phyloP scores from a whole-genome alignment of 2,888 invertebrate genomes.

The Drosophila tripunctata region DNA sequence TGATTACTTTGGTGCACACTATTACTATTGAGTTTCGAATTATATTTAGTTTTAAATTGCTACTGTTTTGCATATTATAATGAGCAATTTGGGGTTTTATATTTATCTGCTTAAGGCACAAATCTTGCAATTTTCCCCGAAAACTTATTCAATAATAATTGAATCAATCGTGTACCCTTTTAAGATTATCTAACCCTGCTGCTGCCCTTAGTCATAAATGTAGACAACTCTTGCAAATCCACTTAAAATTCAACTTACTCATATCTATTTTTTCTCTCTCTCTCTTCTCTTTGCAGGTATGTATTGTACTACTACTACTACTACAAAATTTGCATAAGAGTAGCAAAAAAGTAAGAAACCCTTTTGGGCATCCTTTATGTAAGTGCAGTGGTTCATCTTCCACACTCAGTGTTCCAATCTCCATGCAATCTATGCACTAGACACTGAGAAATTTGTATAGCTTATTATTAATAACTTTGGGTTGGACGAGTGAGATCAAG shows the following conservation, averaged over 20 bases:
- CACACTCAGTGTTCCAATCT: constrained; percentile 15
- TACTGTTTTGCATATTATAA: background rate
- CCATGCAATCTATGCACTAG: constrained; percentile 56
- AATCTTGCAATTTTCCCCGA: background rate
- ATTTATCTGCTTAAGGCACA: background rate
- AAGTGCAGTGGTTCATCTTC: constrained; percentile 49
- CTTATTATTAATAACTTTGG: constrained; percentile 80
- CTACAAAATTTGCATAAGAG: constrained; percentile 60
- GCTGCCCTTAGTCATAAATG: constrained; percentile 39
- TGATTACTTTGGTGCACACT: background rate
- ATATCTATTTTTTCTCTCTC: constrained; percentile 34
- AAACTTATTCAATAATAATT: constrained; percentile 12
- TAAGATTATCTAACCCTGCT: constrained; percentile 1
- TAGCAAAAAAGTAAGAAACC: constrained; percentile 35
- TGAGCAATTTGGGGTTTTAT: background rate
- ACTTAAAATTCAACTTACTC: constrained; percentile 49
- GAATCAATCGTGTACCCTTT: constrained; percentile 4
- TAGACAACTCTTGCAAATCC: constrained; percentile 34
- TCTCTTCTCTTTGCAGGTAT: constrained; percentile 65
- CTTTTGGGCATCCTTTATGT: constrained; percentile 54
- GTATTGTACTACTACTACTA: too few species aligned
- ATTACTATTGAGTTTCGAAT: background rate
- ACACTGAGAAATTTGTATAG: constrained; percentile 79
- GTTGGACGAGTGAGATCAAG: constrained; percentile 72
- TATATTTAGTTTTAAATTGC: background rate